These are phyloP conservation scores for Triops longicaudatus DNA, from an alignment of 1,140 invertebrate genomes.

Conservation along the genomic window DNA sequence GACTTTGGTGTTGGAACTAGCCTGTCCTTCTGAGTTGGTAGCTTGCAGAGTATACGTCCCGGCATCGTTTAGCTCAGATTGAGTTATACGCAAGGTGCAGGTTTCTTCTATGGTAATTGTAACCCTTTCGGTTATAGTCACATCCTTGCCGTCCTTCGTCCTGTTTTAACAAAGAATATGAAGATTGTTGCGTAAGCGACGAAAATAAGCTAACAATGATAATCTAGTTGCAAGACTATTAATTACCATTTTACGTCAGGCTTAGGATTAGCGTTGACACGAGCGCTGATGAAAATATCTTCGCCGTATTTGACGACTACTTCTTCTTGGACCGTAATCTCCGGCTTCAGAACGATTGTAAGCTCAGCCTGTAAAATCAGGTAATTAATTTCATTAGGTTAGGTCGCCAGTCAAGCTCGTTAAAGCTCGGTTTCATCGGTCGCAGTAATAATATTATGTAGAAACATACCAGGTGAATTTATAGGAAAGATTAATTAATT, in stretches of 20 bases:
- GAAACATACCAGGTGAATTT: too few species aligned
- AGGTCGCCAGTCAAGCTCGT: too few species aligned
- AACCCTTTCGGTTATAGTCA: conserved; percentile 49
- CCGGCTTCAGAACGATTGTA: conserved; percentile 62
- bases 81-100: conserved; percentile 58
- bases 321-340: conserved; percentile 63
- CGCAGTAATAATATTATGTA: too few species aligned
- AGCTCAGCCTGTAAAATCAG: conserved; percentile 48
- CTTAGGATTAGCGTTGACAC: conserved; percentile 65
- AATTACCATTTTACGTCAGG: conserved; percentile 64
- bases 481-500: too few species aligned
- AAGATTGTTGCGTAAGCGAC: too few species aligned
- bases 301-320: conserved; percentile 61
- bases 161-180: conserved; percentile 35
- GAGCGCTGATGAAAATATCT: conserved; percentile 56
- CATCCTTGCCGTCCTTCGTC: conserved; percentile 52
- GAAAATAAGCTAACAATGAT: conserved; percentile 29
- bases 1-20: conserved; percentile 57
- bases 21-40: conserved; percentile 64
- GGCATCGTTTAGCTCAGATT: conserved; percentile 59
- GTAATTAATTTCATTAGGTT: not conserved
- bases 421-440: too few species aligned
- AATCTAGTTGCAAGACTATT: conserved; percentile 34
- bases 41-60: conserved; percentile 69
- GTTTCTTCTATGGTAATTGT: conserved; percentile 52